Evolutionary conservation across 1,140 invertebrate species (phyloP).

Genomic region (Anagrus nilaparvatae): DNA sequence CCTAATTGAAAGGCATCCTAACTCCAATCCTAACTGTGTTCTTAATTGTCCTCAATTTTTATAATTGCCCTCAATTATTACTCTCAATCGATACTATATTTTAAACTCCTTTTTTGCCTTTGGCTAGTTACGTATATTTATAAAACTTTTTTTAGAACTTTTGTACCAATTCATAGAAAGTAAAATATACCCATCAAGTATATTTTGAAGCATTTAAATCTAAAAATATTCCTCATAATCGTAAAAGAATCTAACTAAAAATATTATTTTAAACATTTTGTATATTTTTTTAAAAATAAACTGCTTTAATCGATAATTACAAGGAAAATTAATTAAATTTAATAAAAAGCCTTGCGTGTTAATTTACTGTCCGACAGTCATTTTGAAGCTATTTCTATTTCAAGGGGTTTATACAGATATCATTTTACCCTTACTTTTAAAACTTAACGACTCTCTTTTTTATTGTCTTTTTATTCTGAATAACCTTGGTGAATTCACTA

Average conservation of each 20-base stretch:
- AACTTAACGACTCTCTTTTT: slow-evolving; percentile 3
- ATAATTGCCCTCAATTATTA: too few species aligned
- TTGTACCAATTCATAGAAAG: too few species aligned
- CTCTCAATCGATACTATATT: too few species aligned
- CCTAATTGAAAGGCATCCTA: too few species aligned
- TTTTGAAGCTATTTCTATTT: too few species aligned
- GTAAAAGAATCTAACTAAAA: background rate
- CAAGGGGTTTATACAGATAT: too few species aligned
- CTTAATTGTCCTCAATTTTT: too few species aligned
- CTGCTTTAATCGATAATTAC: slow-evolving; percentile 30
- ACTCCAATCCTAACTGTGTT: too few species aligned
- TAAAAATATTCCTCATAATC: background rate
- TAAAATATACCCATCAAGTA: too few species aligned
- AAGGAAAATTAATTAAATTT: slow-evolving; percentile 24
- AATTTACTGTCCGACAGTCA: slow-evolving; percentile 13
- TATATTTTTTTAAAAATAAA: slow-evolving; percentile 23
- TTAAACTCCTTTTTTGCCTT: too few species aligned
- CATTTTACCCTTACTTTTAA: slow-evolving; percentile 16
- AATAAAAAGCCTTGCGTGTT: slow-evolving; percentile 20
- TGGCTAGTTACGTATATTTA: background rate
- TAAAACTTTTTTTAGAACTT: background rate
- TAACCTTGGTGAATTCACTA: too few species aligned
- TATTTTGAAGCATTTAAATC: background rate
- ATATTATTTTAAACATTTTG: background rate
- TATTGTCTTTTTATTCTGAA: background rate